phyloP scores from a whole-genome alignment of 1,140 invertebrate species.

The Drosophila sechellia region DNA sequence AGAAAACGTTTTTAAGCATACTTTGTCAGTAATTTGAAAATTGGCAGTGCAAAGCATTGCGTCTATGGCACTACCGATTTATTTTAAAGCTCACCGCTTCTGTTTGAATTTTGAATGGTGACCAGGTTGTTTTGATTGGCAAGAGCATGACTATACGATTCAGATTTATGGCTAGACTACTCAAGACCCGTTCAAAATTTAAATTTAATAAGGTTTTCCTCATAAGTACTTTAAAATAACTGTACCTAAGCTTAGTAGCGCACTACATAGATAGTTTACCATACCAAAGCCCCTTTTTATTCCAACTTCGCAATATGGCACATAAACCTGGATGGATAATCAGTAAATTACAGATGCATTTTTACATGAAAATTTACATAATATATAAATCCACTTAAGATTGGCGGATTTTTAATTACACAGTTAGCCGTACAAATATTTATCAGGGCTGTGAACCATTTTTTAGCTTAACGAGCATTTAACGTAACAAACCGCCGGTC shows the following conservation, averaged over 20 bases:
- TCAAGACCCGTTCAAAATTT: conserved; percentile 60
- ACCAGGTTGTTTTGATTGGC: conserved; percentile 57
- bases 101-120: conserved; percentile 71
- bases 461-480: too few species aligned
- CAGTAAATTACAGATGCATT: neutral
- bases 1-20: conserved; percentile 10
- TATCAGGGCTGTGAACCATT: too few species aligned
- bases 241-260: conserved; percentile 42
- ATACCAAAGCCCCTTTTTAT: conserved; percentile 5
- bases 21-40: conserved; percentile 17
- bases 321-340: too few species aligned
- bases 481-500: too few species aligned
- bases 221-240: conserved; percentile 3
- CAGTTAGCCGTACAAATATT: too few species aligned
- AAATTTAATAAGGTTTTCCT: conserved; percentile 37
- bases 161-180: conserved; percentile 31
- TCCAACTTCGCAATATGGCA: neutral
- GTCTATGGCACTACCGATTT: conserved; percentile 64
- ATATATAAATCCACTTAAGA: too few species aligned
- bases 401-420: too few species aligned
- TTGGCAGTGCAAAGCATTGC: conserved; percentile 46
- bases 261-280: conserved; percentile 17
- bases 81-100: conserved; percentile 66
- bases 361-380: too few species aligned
- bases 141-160: conserved; percentile 50